A percentile compares a stretch with the other conserved stretches of the same genome.
These are phyloP conservation scores for Caenorhabditis plicata DNA, from an alignment of 2,888 invertebrate species.

Conservation along the genomic window DNA sequence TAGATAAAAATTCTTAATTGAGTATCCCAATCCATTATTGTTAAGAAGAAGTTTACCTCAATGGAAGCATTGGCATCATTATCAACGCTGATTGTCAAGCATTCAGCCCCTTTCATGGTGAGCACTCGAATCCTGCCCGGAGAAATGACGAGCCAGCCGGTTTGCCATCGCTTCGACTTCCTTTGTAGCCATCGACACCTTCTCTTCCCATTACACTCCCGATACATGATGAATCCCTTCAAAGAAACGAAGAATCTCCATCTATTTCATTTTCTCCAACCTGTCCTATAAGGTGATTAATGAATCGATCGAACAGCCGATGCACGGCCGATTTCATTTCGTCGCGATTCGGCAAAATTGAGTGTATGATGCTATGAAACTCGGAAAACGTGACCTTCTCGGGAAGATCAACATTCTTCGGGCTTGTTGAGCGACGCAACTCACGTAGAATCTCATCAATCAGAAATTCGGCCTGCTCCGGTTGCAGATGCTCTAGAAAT, in stretches of 20 bases:
- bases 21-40: too few relatives aligned
- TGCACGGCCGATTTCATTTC: conserved; percentile 33
- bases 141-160: too few relatives aligned
- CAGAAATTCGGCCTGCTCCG: conserved; percentile 29
- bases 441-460: conserved; percentile 40
- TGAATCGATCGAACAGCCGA: conserved; percentile 34
- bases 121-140: too few relatives aligned
- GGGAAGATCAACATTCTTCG: conserved; percentile 32
- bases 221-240: conserved; percentile 34
- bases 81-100: too few relatives aligned
- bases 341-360: conserved; percentile 30
- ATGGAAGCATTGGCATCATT: conserved; percentile 26
- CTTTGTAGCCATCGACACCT: too few relatives aligned
- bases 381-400: conserved; percentile 43
- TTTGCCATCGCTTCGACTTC: too few relatives aligned
- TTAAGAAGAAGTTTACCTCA: too few relatives aligned
- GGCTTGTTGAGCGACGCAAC: conserved; percentile 34
- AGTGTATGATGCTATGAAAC: conserved; percentile 32
- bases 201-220: conserved; percentile 2
- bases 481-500: conserved; percentile 20
- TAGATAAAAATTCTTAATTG: too few relatives aligned
- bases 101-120: too few relatives aligned
- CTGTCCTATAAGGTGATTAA: conserved; percentile 38
- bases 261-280: background rate
- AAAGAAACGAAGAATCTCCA: background rate